phyloP scores from a whole-genome alignment of 2,797 vertebrate species.

The Danionella dracula region DNA sequence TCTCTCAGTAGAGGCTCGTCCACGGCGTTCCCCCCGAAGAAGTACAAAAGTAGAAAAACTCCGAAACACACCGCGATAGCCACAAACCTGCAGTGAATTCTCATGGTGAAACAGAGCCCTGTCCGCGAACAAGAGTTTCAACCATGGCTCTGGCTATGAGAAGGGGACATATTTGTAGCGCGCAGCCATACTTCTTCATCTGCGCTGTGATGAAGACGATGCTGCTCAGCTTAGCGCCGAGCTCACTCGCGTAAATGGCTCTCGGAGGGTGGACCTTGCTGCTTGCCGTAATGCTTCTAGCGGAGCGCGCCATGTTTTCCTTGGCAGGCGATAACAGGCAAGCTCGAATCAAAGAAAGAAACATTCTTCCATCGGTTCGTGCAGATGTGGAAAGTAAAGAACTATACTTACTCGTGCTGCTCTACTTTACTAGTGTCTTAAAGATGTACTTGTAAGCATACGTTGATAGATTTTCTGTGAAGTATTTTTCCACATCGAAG shows the following conservation, averaged over 20 bases:
- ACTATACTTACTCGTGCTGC: too few species aligned
- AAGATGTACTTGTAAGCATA: too few species aligned
- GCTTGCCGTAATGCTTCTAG: conserved; percentile 58
- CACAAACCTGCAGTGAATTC: conserved; percentile 67
- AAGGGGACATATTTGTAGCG: conserved; percentile 56
- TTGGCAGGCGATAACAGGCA: too few species aligned
- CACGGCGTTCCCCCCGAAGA: conserved; percentile 66
- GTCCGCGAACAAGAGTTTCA: conserved; percentile 38
- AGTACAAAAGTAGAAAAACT: conserved; percentile 79
- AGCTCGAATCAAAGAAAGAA: too few species aligned
- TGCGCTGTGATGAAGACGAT: conserved; percentile 60
- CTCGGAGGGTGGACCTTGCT: conserved; percentile 56
- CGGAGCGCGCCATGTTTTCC: too few species aligned
- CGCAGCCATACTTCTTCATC: conserved; percentile 55
- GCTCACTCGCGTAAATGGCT: conserved; percentile 53
- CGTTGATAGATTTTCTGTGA: too few species aligned
- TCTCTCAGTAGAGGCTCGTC: conserved; percentile 62
- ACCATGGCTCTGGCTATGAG: conserved; percentile 44
- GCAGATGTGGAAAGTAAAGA: too few species aligned
- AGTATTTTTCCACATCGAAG: too few species aligned
- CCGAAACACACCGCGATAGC: conserved; percentile 65
- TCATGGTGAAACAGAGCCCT: conserved; percentile 64
- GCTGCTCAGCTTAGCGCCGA: conserved; percentile 46
- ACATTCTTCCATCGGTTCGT: too few species aligned
- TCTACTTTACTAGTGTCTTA: too few species aligned